phyloP scores from a whole-genome alignment of 2,888 invertebrate genomes.

The Phengaris alcon region DNA sequence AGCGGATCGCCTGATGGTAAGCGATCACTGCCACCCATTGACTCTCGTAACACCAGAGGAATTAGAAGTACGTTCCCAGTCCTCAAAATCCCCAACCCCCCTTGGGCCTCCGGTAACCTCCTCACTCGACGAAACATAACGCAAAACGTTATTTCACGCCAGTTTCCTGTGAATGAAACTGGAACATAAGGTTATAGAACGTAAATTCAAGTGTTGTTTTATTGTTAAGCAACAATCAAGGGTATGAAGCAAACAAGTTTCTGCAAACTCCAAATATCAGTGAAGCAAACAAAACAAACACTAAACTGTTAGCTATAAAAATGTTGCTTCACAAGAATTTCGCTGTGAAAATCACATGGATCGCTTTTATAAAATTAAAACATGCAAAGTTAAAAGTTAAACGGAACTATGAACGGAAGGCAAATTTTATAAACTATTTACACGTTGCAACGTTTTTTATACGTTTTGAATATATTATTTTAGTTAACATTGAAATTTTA shows the following conservation, averaged over 20 bases:
- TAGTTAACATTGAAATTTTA: not conserved
- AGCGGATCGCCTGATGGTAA: too few relatives aligned
- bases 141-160: too few relatives aligned
- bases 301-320: constrained; percentile 56
- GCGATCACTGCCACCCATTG: too few relatives aligned
- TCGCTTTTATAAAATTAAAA: constrained; percentile 22
- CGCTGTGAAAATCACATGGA: constrained; percentile 19
- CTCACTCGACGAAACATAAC: too few relatives aligned
- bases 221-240: too few relatives aligned
- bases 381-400: constrained; percentile 16
- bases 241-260: too few relatives aligned
- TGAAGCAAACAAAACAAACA: constrained; percentile 58
- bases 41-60: constrained; percentile 43
- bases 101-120: too few relatives aligned
- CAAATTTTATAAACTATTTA: constrained; percentile 12
- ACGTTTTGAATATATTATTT: not conserved
- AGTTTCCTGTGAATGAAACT: too few relatives aligned
- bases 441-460: not conserved
- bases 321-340: constrained; percentile 52
- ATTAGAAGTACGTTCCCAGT: constrained; percentile 37
- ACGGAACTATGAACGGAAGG: constrained; percentile 5
- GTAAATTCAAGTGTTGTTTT: too few relatives aligned
- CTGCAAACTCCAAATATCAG: constrained; percentile 53
- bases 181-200: too few relatives aligned
- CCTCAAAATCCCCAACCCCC: too few relatives aligned